Base-by-base conservation (phyloP, 64 coral and sea anemone species). In the Platygyra sinensis region DNA sequence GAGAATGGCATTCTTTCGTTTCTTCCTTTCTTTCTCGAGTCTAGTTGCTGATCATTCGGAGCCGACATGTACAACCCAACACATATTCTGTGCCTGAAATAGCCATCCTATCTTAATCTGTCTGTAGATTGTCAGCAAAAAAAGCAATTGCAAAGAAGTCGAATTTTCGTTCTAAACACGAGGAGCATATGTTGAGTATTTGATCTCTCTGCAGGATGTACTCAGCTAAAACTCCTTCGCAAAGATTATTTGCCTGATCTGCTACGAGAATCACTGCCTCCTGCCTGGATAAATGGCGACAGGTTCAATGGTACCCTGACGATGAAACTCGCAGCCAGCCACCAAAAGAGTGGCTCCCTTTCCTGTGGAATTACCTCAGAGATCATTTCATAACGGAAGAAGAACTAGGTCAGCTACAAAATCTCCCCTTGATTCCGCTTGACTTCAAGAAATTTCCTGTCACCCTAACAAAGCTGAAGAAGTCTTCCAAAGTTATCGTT, bases 361-460 rank as follows among this genome's bases (percentile, higher is more conserved):
- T 74, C 80, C 57, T 96, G 55, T 96, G 94, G 94, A 39, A 57
- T 15, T 96, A 96, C 75, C 69, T 96, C 30, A 72, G 60, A 33
- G 72, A 82, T 13, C 72, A 96, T 42, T 96, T 96, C 46, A 28
- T 5, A 22, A 60, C 62, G 11, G 0, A 29, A 20, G 6, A 60
- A 31, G 78, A 86, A 10, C 83, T 73, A 0, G 71, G 12, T n/a
- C 61, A 38, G 20, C 15, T 80, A 24, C 4, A 30, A 57, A 80
- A 80, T 29, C 52, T 80, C 14, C 78, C 78, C 19, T 80, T 80
- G 25, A 52, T 80, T 57, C 78, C 78, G 25, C 49, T 93, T 24
- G n/a, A 93, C 17, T 12, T 60, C 17, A 57, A 73, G 38, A 22
- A 46, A 46, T 8, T 46, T 46, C 42, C 42, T 6, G 42, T 46